Percentiles rank a stretch among this genome's conserved stretches.
Conservation (phyloP, 2,113 vertebrate genomes). For the Aptenodytes forsteri region DNA sequence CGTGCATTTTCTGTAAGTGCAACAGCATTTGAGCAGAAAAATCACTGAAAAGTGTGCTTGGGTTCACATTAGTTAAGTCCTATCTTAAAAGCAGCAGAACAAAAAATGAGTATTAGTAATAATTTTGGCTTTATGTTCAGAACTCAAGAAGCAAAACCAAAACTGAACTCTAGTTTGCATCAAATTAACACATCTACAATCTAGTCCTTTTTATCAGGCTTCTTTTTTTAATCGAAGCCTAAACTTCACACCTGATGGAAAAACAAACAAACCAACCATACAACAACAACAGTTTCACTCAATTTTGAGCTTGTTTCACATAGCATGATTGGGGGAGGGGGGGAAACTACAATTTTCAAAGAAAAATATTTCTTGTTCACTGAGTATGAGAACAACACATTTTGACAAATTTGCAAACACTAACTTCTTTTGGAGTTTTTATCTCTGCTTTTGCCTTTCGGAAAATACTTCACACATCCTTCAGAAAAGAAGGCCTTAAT, state of each 20-base stretch:
- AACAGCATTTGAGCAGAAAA: slow-evolving; percentile 17
- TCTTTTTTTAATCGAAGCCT: not conserved
- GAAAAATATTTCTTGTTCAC: not conserved
- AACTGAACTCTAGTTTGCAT: not conserved
- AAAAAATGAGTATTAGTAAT: not conserved
- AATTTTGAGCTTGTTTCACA: not conserved
- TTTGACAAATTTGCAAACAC: not conserved
- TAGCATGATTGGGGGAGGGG: fast-evolving
- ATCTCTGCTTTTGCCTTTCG: not conserved
- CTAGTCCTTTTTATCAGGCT: not conserved
- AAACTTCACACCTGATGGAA: not conserved
- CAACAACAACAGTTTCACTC: not conserved
- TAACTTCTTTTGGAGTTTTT: not conserved
- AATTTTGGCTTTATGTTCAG: not conserved
- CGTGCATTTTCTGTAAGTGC: not conserved
- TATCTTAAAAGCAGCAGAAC: not conserved
- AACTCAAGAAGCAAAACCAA: not conserved
- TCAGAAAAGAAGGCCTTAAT: not conserved
- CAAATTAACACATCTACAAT: not conserved
- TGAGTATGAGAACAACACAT: fast-evolving
- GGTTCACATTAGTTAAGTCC: not conserved
- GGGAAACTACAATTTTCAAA: not conserved
- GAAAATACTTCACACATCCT: not conserved
- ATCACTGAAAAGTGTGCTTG: too few species aligned
- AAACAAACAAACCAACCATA: not conserved